phyloP scores from a whole-genome alignment of 2,888 invertebrate genomes.

The Lypha dubia region DNA sequence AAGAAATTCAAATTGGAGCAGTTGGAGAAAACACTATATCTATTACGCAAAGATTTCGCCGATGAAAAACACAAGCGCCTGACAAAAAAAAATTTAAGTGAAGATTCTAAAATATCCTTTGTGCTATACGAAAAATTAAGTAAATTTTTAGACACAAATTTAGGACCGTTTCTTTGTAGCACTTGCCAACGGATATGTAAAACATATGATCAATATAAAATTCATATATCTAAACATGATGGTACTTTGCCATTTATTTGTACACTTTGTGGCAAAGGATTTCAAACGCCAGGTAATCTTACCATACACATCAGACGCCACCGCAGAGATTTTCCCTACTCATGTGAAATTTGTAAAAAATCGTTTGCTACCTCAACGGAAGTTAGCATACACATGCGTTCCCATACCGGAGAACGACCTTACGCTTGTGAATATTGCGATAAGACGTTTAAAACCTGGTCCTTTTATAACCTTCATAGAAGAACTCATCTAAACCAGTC shows the following conservation, averaged over 20 bases:
- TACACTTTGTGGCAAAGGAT: slow-evolving; percentile 79
- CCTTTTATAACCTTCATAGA: slow-evolving; percentile 79
- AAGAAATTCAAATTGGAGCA: slow-evolving; percentile 73
- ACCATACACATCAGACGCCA: slow-evolving; percentile 79
- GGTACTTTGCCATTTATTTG: slow-evolving; percentile 79
- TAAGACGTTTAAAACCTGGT: slow-evolving; percentile 80
- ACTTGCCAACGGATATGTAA: slow-evolving; percentile 76
- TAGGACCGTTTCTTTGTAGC: slow-evolving; percentile 79
- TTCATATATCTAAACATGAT: slow-evolving; percentile 78
- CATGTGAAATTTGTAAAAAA: slow-evolving; percentile 79
- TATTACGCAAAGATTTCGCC: slow-evolving; percentile 77
- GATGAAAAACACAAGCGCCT: slow-evolving; percentile 77
- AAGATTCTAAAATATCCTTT: slow-evolving; percentile 47
- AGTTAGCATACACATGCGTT: slow-evolving; percentile 79
- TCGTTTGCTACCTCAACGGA: slow-evolving; percentile 80
- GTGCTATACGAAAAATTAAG: slow-evolving; percentile 76
- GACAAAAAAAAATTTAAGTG: slow-evolving; percentile 15
- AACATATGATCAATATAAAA: slow-evolving; percentile 79
- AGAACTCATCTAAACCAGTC: slow-evolving; percentile 79
- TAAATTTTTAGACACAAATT: slow-evolving; percentile 76
- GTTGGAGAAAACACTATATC: slow-evolving; percentile 78
- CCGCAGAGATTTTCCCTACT: slow-evolving; percentile 78
- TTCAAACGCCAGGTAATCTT: slow-evolving; percentile 79
- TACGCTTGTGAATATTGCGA: slow-evolving; percentile 79
- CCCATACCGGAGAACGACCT: slow-evolving; percentile 79